These are phyloP conservation scores for Drosophila erecta DNA, from an alignment of 1,140 invertebrate genomes.

Conservation along the genomic window DNA sequence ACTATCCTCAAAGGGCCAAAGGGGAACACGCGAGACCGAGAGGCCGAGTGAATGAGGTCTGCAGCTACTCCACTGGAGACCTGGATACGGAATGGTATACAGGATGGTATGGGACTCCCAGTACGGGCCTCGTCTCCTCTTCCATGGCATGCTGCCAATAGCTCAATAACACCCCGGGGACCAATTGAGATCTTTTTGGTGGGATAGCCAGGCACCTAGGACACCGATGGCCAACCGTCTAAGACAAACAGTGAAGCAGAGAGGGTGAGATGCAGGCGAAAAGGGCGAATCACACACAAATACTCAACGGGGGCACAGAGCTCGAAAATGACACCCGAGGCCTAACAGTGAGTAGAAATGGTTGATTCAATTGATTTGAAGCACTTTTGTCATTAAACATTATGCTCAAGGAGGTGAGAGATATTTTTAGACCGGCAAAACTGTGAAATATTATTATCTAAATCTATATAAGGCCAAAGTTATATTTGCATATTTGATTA, in stretches of 20 bases:
- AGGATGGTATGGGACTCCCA: slow-evolving; percentile 5
- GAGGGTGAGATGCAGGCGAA: neutral
- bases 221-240: slow-evolving; percentile 28
- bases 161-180: slow-evolving; percentile 79
- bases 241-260: slow-evolving; percentile 16
- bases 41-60: slow-evolving; percentile 41
- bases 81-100: slow-evolving; percentile 14
- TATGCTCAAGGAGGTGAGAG: neutral
- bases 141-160: slow-evolving; percentile 71
- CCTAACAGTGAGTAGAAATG: slow-evolving; percentile 2
- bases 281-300: neutral
- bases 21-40: slow-evolving; percentile 33
- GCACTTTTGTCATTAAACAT: neutral
- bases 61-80: slow-evolving; percentile 36
- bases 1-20: slow-evolving; percentile 29
- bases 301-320: slow-evolving; percentile 9
- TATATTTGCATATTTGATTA: neutral
- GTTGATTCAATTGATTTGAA: no score
- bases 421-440: neutral
- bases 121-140: slow-evolving; percentile 16
- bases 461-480: no score
- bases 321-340: slow-evolving; percentile 7
- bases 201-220: slow-evolving; percentile 59
- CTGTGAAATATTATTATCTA: neutral
- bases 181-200: slow-evolving; percentile 76